Conservation (phyloP, 2,797 vertebrate species). For the Setipinna tenuifilis region DNA sequence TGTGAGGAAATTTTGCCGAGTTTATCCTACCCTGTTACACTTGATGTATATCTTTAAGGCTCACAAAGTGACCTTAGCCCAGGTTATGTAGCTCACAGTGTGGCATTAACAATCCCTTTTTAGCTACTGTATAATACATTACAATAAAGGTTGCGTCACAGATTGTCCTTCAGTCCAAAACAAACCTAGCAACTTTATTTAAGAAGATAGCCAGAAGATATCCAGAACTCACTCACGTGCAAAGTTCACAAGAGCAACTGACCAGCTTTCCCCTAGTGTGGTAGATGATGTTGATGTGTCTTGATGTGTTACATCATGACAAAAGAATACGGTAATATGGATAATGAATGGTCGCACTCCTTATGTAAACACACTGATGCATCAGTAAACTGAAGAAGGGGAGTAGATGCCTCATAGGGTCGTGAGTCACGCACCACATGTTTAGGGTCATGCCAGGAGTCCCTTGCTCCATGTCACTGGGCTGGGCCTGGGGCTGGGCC, state of each 20-base stretch:
- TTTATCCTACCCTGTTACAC: no score
- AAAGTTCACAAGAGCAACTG: not conserved
- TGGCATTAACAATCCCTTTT: no score
- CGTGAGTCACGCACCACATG: not conserved
- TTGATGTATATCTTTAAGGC: no score
- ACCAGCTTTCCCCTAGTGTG: not conserved
- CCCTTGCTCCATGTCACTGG: not conserved
- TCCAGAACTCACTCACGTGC: not conserved
- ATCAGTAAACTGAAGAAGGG: not conserved
- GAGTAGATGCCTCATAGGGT: not conserved
- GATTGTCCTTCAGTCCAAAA: not conserved
- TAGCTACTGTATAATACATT: no score
- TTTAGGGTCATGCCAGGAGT: not conserved
- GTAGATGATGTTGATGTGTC: not conserved
- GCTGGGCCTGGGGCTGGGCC: not conserved
- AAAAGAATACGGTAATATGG: not conserved
- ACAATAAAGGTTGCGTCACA: no score
- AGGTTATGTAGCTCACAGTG: no score
- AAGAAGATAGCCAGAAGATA: not conserved
- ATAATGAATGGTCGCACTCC: not conserved
- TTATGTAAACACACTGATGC: constrained; percentile 10
- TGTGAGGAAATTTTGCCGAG: no score
- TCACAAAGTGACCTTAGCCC: no score
- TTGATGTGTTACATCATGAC: constrained; percentile 4
- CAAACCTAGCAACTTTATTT: not conserved